Conservation (phyloP, 1,140 invertebrate genomes). For the Grapholita molesta region DNA sequence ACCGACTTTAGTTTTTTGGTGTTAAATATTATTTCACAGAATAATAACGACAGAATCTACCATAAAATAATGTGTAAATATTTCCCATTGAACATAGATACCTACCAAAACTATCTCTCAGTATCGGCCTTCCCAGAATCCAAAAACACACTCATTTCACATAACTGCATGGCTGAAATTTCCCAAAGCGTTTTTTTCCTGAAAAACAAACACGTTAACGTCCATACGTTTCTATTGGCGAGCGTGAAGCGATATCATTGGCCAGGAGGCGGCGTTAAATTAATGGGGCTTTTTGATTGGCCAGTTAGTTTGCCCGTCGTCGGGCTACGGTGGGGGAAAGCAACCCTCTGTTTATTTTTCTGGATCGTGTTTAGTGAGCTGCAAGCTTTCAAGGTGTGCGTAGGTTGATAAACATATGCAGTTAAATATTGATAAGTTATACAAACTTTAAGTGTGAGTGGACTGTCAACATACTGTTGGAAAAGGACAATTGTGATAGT, state of each 20-base stretch:
- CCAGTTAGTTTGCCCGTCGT: conserved; percentile 31
- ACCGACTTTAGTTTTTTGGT: too few species aligned
- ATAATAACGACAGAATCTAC: too few species aligned
- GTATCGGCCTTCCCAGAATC: conserved; percentile 25
- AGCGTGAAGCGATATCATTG: conserved; percentile 37
- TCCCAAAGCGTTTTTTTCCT: conserved; percentile 48
- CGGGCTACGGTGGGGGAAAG: conserved; percentile 40
- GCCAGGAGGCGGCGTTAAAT: conserved; percentile 46
- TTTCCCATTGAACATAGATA: too few species aligned
- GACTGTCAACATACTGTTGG: conserved; percentile 25
- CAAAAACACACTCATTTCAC: conserved; percentile 22
- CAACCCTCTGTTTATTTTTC: conserved; percentile 74
- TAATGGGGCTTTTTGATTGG: conserved; percentile 39
- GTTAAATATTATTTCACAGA: too few species aligned
- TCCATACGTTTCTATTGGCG: conserved; percentile 43
- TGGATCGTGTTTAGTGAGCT: conserved; percentile 66
- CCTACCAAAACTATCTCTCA: too few species aligned
- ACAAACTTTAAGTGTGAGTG: conserved; percentile 26
- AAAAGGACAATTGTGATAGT: conserved; percentile 40
- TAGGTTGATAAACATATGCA: conserved; percentile 28
- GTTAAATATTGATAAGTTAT: conserved; percentile 22
- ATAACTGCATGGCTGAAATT: conserved; percentile 46
- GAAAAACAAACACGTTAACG: conserved; percentile 50
- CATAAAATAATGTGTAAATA: too few species aligned
- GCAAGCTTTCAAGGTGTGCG: conserved; percentile 49